These are phyloP conservation scores for Hyperoplus lanceolatus DNA, from an alignment of 2,797 vertebrate species.

Conservation along the genomic window DNA sequence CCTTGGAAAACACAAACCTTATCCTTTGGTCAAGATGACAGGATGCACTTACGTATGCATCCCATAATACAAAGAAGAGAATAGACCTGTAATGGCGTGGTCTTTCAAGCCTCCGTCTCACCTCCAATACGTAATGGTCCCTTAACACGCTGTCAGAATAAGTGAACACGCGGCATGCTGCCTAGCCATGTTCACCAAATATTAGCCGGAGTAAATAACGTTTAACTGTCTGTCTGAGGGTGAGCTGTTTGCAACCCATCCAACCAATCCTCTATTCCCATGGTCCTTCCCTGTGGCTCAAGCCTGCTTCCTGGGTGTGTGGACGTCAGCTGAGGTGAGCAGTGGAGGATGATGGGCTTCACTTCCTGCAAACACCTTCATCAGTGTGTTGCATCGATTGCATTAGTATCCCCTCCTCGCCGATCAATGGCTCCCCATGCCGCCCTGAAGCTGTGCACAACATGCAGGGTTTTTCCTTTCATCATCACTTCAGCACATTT, in stretches of 20 bases:
- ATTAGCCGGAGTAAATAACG: constrained; percentile 19
- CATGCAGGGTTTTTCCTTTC: constrained; percentile 66
- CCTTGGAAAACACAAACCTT: neutral
- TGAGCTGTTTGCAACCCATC: constrained; percentile 15
- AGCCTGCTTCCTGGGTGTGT: constrained; percentile 10
- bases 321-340: constrained; percentile 40
- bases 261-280: constrained; percentile 5
- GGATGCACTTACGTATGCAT: neutral
- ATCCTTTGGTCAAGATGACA: neutral
- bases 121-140: neutral
- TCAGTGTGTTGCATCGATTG: constrained; percentile 83
- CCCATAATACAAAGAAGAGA: constrained; percentile 1
- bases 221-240: constrained; percentile 20
- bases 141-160: neutral
- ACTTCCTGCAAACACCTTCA: constrained; percentile 76
- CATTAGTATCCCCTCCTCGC: constrained; percentile 85
- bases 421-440: constrained; percentile 84
- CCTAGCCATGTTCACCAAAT: neutral
- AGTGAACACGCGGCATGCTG: neutral
- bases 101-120: neutral
- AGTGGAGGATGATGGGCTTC: constrained; percentile 68
- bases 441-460: constrained; percentile 74
- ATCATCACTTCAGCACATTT: constrained; percentile 16
- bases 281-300: neutral
- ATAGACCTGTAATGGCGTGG: neutral